phyloP scores from a whole-genome alignment of 2,888 invertebrate species.

The Callinectes sapidus region DNA sequence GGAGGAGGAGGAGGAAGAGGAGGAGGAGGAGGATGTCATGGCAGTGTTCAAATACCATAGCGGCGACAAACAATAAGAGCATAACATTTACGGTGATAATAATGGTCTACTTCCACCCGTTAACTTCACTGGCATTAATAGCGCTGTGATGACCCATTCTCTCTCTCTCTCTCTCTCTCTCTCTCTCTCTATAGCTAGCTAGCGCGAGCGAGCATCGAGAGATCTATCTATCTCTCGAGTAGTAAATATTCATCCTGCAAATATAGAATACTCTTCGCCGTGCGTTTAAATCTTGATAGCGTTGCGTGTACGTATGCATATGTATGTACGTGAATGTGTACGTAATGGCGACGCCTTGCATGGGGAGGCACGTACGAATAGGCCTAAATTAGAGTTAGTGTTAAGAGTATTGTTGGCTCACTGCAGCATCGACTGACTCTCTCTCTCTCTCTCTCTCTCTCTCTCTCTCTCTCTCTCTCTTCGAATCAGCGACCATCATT shows the following conservation, averaged over 20 bases:
- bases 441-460: constrained; percentile 25
- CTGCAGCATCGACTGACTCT: constrained; percentile 8
- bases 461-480: constrained; percentile 12
- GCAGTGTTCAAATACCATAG: neutral
- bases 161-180: constrained; percentile 33
- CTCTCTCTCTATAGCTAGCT: constrained; percentile 29
- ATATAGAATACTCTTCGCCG: constrained; percentile 5
- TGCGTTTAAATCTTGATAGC: constrained; percentile 14
- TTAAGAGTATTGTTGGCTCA: constrained; percentile 21
- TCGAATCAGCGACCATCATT: too few relatives aligned
- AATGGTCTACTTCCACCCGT: neutral
- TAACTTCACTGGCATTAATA: neutral
- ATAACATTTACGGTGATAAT: constrained; percentile 8
- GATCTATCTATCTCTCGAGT: constrained; percentile 23
- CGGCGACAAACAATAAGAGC: neutral
- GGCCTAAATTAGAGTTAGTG: constrained; percentile 16
- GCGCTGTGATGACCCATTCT: neutral
- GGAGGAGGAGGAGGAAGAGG: neutral
- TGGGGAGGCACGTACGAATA: constrained; percentile 16
- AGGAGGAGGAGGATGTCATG: neutral
- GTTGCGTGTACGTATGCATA: constrained; percentile 11
- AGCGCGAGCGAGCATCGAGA: too few relatives aligned
- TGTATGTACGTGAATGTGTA: constrained; percentile 25
- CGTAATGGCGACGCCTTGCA: constrained; percentile 10
- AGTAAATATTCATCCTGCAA: neutral